A percentile compares a stretch with the other conserved stretches of the same genome.
phyloP scores from a whole-genome alignment of 2,888 invertebrate genomes.

The Phyllotreta striolata region DNA sequence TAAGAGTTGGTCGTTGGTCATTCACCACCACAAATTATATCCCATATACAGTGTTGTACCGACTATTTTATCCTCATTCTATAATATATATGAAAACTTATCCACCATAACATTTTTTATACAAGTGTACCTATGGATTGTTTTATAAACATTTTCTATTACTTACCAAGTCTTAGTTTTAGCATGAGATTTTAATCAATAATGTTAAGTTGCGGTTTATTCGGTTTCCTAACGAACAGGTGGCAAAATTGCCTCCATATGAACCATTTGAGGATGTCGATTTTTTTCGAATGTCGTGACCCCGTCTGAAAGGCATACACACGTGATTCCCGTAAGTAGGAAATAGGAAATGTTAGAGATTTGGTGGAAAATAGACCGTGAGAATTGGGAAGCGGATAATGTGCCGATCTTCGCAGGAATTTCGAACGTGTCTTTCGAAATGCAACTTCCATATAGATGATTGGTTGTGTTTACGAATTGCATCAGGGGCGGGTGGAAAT shows the following conservation, averaged over 20 bases:
- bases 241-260: constrained; percentile 21
- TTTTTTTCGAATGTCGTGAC: constrained; percentile 19
- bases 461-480: constrained; percentile 29
- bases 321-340: constrained; percentile 31
- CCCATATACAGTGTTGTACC: constrained; percentile 39
- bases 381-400: constrained; percentile 44
- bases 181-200: too few relatives aligned
- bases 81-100: background rate
- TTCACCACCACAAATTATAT: constrained; percentile 51
- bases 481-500: constrained; percentile 15
- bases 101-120: too few relatives aligned
- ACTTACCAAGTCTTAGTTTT: too few relatives aligned
- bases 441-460: constrained; percentile 29
- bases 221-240: constrained; percentile 18
- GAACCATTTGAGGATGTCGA: constrained; percentile 28
- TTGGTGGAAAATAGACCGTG: constrained; percentile 42
- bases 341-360: constrained; percentile 36
- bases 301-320: constrained; percentile 31
- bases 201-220: too few relatives aligned
- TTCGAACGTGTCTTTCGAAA: constrained; percentile 39
- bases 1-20: constrained; percentile 55
- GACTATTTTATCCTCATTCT: background rate
- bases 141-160: too few relatives aligned
- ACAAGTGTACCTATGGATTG: too few relatives aligned
- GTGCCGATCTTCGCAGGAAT: constrained; percentile 37